Base-by-base conservation (phyloP, 2,888 invertebrate genomes). In the Drosophila kambysellisi region DNA sequence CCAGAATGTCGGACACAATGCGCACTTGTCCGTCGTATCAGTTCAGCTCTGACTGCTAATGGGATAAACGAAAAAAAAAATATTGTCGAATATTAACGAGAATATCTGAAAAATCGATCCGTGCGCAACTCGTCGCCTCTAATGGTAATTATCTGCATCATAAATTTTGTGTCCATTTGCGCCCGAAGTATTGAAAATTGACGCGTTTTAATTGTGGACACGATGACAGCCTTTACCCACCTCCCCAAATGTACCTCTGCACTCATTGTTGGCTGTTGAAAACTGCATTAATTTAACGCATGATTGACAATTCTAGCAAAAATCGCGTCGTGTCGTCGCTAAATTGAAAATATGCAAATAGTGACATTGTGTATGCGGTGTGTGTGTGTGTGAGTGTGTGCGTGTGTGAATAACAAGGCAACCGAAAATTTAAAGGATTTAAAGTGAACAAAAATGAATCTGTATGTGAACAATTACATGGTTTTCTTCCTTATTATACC, bases 261-360 rank as follows among this genome's bases (percentile, higher is more conserved):
- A 43, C 50, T 25, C 59, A 78, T 67, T 78, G 80, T 58, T 51
- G 37, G 76, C 74, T 72, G 72, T 70, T 71, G 76, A 80, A 87
- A 85, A 85, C 80, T 82, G 91, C 81, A 90, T 88, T 88, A 82
- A 91, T 91, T 90, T 89, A 79, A 82, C 77, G 91, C 81, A 79
- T 86, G 91, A 91, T 89, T 91, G 90, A 81, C 83, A 78, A 58
- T 70, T 62, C 57, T 52, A 71, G 37, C 52, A 74, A 60, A 70
- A 46, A 80, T 67, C 65, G 70, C 65, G 53, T 58, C 60, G 62
- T 62, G 17, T 64, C 66, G 60, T 58, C 43, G 30, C 52, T 60
- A 76, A 81, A 81, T 71, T 79, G 65, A 82, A 87, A 84, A 89
- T 89, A 91, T 89, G 86, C 72, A 91, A 89, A 89, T 86, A 70